Base-by-base conservation (phyloP, 2,113 vertebrate species). In the Nothoprocta perdicaria region DNA sequence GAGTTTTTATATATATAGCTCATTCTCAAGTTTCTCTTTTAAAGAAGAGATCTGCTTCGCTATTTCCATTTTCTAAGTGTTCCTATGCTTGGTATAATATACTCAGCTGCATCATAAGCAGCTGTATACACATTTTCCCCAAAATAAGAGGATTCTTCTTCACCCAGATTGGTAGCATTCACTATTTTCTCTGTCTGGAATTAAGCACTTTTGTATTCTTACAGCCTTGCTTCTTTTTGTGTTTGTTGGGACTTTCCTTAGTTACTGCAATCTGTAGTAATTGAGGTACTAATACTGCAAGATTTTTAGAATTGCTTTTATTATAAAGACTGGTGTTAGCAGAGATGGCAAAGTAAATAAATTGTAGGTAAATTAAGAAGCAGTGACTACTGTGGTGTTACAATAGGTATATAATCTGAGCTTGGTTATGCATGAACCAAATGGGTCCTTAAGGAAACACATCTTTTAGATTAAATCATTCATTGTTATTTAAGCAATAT, bases 391-490 rank as follows among this genome's bases (percentile, higher is more conserved):
- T 35, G 3, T 67, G 58, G 23, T 61, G 84, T 61, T 65, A 45
- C 41, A 55, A 10, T 55, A 52, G 21, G 29, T 63, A 3, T 68
- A 33, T 40, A 33, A 63, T 86, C 29, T 69, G 43, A 75, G 4
- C 72, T 63, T 81, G 22, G 43, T 16, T 57, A 14, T 60, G 13
- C 13, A 26, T 71, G n/a, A 46, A 66, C 24, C 90, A 79, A 87
- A 62, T 21, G 14, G 14, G 31, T 4, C 11, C 10, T 29, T 33
- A 78, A n/a, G 7, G 0, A 1, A n/a, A 5, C 1, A 1, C n/a
- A 10, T 68, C 10, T 53, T 75, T 76, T 69, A 67, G 17, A n/a
- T 61, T 33, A 63, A 5, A 1, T 38, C 90, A 38, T 57, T 74
- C 1, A 27, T 79, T 61, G 4, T 57, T 79, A 23, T 80, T 80